These are phyloP conservation scores for Orthonevra nobilis DNA, from an alignment of 2,888 invertebrate species.

Conservation along the genomic window DNA sequence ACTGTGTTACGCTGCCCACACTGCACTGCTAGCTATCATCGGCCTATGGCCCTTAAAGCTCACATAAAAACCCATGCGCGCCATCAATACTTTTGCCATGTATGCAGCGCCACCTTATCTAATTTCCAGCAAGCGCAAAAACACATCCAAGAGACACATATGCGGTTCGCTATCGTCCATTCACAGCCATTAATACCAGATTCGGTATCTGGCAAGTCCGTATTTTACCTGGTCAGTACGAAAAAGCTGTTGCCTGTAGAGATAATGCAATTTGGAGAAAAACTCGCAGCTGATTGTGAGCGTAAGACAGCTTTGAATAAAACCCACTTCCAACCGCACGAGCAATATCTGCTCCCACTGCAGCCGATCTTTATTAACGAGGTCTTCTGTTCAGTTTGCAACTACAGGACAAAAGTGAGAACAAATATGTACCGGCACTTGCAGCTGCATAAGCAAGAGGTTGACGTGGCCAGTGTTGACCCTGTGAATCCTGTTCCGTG, in stretches of 20 bases:
- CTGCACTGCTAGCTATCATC: constrained; percentile 64
- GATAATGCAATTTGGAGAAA: constrained; percentile 73
- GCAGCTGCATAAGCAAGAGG: constrained; percentile 83
- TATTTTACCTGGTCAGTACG: constrained; percentile 81
- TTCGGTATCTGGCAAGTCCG: constrained; percentile 3
- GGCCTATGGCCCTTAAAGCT: constrained; percentile 79
- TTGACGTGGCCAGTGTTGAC: constrained; percentile 84
- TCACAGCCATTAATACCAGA: constrained; percentile 78
- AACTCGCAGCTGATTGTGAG: constrained; percentile 73
- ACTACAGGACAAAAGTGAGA: constrained; percentile 86
- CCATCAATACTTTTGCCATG: constrained; percentile 82
- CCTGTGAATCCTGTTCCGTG: constrained; percentile 92
- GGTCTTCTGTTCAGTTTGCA: constrained; percentile 85
- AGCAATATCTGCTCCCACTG: constrained; percentile 84
- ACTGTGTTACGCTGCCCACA: constrained; percentile 73
- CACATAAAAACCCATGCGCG: constrained; percentile 84
- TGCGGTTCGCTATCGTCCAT: constrained; percentile 76
- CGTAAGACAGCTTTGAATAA: constrained; percentile 72
- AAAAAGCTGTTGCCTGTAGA: constrained; percentile 71
- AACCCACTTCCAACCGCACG: constrained; percentile 82
- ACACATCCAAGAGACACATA: constrained; percentile 83
- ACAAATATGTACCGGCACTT: constrained; percentile 87
- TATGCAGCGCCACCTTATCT: constrained; percentile 81
- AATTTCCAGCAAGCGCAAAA: constrained; percentile 74
- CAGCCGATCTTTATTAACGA: constrained; percentile 84